Conservation (phyloP, 1,140 invertebrate species). For the Harpegnathos saltator region DNA sequence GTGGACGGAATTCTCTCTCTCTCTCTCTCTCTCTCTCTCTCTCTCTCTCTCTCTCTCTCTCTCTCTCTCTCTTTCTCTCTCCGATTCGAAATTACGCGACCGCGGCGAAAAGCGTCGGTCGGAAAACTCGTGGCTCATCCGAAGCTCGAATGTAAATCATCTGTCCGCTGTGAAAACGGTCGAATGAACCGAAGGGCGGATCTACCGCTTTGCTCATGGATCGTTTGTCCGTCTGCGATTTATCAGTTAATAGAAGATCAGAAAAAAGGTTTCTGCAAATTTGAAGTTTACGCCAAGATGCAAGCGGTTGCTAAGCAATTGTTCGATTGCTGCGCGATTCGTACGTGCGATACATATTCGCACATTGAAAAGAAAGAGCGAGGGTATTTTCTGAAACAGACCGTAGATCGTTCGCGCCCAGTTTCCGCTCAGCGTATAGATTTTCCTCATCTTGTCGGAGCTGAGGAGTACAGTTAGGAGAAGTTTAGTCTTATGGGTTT, state of each 20-base stretch:
- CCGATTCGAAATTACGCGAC: constrained; percentile 67
- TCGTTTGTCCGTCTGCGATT: not conserved
- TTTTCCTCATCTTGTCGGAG: constrained; percentile 76
- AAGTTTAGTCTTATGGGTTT: constrained; percentile 71
- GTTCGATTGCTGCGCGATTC: not conserved
- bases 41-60: constrained; percentile 40
- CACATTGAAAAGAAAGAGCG: constrained; percentile 16
- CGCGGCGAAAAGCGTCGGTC: constrained; percentile 20
- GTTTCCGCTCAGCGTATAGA: constrained; percentile 75
- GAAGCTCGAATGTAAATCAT: constrained; percentile 35
- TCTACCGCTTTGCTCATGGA: not conserved
- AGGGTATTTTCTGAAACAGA: constrained; percentile 61
- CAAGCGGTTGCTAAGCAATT: not conserved
- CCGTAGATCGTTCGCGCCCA: constrained; percentile 61
- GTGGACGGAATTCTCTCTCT: constrained; percentile 33
- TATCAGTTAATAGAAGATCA: not conserved
- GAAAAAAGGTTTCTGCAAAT: not conserved
- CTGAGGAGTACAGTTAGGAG: constrained; percentile 70
- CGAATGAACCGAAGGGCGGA: not conserved
- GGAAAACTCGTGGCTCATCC: constrained; percentile 18
- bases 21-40: too few relatives aligned
- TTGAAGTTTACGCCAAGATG: not conserved
- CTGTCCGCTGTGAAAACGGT: not conserved
- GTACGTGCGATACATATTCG: too few relatives aligned
- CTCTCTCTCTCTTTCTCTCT: constrained; percentile 33